These are phyloP conservation scores for Drosophila acutilabella DNA, from an alignment of 2,888 invertebrate genomes.

Conservation along the genomic window DNA sequence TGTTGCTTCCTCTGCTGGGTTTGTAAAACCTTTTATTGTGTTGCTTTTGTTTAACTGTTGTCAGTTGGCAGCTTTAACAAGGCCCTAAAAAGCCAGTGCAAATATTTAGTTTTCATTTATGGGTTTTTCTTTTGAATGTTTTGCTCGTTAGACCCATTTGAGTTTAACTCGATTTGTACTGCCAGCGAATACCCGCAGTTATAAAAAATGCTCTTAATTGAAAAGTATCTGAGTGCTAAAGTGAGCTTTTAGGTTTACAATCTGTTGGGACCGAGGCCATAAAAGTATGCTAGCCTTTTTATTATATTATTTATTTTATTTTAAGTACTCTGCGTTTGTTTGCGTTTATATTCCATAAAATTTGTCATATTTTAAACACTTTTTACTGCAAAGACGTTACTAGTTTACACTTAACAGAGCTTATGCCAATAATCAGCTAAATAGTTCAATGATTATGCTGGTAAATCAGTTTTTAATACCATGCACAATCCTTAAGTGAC, in stretches of 20 bases:
- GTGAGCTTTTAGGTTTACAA: conserved; percentile 7
- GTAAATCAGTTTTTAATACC: neutral
- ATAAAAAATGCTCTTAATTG: conserved; percentile 48
- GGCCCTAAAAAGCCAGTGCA: conserved; percentile 55
- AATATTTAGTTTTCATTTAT: conserved; percentile 81
- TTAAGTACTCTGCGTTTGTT: neutral
- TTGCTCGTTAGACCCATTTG: conserved; percentile 44
- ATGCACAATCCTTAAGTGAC: conserved; percentile 44
- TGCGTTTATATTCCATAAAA: neutral
- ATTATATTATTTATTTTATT: conserved; percentile 2
- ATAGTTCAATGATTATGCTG: neutral
- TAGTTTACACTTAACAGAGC: neutral
- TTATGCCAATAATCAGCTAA: neutral
- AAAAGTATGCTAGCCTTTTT: conserved; percentile 22
- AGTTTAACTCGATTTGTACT: conserved; percentile 63
- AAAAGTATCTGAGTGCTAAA: conserved; percentile 40
- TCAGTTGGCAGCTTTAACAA: conserved; percentile 62
- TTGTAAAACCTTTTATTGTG: conserved; percentile 44
- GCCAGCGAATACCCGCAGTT: conserved; percentile 34
- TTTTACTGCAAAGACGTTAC: too few species aligned
- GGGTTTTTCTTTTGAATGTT: conserved; percentile 51
- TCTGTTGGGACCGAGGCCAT: neutral
- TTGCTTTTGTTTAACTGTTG: conserved; percentile 41
- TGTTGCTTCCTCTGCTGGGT: conserved; percentile 11
- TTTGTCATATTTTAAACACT: too few species aligned